Evolutionary conservation across 2,888 invertebrate species (phyloP).

Genomic region (Lasioglossum marginatum): DNA sequence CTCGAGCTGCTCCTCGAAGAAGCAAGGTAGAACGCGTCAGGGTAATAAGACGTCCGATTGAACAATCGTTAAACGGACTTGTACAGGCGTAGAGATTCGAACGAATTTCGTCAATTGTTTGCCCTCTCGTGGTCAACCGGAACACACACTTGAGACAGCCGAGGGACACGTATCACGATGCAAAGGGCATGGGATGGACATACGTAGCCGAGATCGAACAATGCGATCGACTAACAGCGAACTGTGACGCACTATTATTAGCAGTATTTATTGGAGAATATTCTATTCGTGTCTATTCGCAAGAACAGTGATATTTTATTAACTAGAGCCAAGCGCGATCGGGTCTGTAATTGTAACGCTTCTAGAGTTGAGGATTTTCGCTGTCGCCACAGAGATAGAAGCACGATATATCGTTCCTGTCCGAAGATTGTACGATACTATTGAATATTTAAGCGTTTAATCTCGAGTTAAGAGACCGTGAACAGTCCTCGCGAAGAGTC

Average conservation of each 20-base stretch:
- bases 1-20: slow-evolving; percentile 56
- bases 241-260: slow-evolving; percentile 81
- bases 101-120: not conserved
- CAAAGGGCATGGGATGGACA: not conserved
- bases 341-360: slow-evolving; percentile 72
- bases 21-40: slow-evolving; percentile 65
- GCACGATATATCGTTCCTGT: slow-evolving; percentile 30
- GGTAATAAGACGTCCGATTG: slow-evolving; percentile 54
- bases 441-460: slow-evolving; percentile 41
- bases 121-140: not conserved
- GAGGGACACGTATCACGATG: not conserved
- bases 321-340: slow-evolving; percentile 70
- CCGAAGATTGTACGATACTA: slow-evolving; percentile 35
- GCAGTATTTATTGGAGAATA: slow-evolving; percentile 80
- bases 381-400: slow-evolving; percentile 22
- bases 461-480: slow-evolving; percentile 16
- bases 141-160: not conserved
- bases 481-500: not conserved
- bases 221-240: slow-evolving; percentile 71
- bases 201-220: not conserved
- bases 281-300: slow-evolving; percentile 63
- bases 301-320: slow-evolving; percentile 79
- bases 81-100: slow-evolving; percentile 4
- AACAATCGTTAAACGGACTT: slow-evolving; percentile 13
- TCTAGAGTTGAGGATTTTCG: slow-evolving; percentile 60